Percentiles rank a stretch among this genome's conserved stretches.
phyloP scores from a whole-genome alignment of 2,888 invertebrate genomes.

The Drosophila acutilabella region DNA sequence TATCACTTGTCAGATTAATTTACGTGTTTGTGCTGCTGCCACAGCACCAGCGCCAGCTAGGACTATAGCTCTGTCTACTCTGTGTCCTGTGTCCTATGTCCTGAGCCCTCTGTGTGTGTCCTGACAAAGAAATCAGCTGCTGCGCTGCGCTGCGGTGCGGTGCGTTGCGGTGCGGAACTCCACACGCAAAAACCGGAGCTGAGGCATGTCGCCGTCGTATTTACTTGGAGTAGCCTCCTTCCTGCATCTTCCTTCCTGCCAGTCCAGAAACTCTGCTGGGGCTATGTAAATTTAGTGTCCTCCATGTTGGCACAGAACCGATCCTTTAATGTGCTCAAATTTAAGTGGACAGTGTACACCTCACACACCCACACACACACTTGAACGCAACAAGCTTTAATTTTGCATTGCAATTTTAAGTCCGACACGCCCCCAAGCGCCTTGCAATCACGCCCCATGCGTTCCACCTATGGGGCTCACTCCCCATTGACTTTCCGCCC shows the following conservation, averaged over 20 bases:
- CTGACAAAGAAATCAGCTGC: conserved; percentile 78
- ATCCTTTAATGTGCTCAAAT: conserved; percentile 69
- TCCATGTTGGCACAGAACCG: conserved; percentile 13
- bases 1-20: conserved; percentile 85
- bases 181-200: conserved; percentile 65
- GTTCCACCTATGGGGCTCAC: neutral
- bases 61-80: conserved; percentile 37
- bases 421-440: conserved; percentile 34
- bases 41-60: conserved; percentile 57
- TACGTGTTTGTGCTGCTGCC: conserved; percentile 83
- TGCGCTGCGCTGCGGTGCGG: conserved; percentile 62
- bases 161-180: conserved; percentile 63
- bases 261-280: conserved; percentile 4
- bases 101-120: conserved; percentile 38
- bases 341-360: conserved; percentile 64
- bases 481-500: conserved; percentile 1
- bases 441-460: conserved; percentile 29
- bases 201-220: conserved; percentile 71
- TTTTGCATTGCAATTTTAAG: conserved; percentile 53
- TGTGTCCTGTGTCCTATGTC: conserved; percentile 19
- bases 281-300: conserved; percentile 56
- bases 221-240: conserved; percentile 62
- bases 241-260: neutral
- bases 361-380: conserved; percentile 14
- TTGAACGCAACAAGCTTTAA: conserved; percentile 58